Conservation (phyloP, 2,888 invertebrate genomes). For the Drosophila neotestacea region DNA sequence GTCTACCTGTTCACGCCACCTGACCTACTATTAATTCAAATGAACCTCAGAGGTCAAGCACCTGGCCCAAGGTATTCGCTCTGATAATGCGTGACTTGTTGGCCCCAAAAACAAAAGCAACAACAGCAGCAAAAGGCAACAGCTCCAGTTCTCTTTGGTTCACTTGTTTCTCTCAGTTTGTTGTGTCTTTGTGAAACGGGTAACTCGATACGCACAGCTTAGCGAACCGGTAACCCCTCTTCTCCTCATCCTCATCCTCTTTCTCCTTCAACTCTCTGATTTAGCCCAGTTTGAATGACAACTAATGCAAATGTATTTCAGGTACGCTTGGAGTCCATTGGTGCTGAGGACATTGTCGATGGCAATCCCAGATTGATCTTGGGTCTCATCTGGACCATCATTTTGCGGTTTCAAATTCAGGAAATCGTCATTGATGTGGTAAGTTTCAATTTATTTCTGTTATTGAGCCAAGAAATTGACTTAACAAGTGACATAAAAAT, state of each 20-base stretch:
- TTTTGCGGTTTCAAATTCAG: conserved; percentile 99
- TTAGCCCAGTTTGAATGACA: conserved; percentile 16
- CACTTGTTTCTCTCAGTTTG: conserved; percentile 43
- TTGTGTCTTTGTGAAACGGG: conserved; percentile 49
- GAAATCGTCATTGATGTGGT: conserved; percentile 99
- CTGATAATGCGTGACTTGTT: conserved; percentile 75
- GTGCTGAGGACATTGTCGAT: conserved; percentile 99
- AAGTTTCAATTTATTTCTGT: conserved; percentile 83
- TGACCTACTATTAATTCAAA: conserved; percentile 72
- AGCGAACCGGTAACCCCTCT: conserved; percentile 39
- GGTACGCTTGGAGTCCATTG: conserved; percentile 99
- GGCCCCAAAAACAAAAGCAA: conserved; percentile 17
- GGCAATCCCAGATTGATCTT: conserved; percentile 98
- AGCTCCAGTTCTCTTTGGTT: conserved; percentile 45
- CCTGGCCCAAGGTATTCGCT: conserved; percentile 59
- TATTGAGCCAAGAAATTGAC: no score
- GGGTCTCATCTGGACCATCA: conserved; percentile 99
- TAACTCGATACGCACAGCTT: conserved; percentile 55
- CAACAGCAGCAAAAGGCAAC: neutral
- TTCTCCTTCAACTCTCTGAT: neutral
- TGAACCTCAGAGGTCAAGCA: conserved; percentile 72
- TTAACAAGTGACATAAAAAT: no score
- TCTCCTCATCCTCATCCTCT: neutral
- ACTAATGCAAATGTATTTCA: conserved; percentile 82
- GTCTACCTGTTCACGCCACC: conserved; percentile 60